These are phyloP conservation scores for Muntiacus reevesi DNA, from an alignment of 2,113 vertebrate species.

Conservation along the genomic window DNA sequence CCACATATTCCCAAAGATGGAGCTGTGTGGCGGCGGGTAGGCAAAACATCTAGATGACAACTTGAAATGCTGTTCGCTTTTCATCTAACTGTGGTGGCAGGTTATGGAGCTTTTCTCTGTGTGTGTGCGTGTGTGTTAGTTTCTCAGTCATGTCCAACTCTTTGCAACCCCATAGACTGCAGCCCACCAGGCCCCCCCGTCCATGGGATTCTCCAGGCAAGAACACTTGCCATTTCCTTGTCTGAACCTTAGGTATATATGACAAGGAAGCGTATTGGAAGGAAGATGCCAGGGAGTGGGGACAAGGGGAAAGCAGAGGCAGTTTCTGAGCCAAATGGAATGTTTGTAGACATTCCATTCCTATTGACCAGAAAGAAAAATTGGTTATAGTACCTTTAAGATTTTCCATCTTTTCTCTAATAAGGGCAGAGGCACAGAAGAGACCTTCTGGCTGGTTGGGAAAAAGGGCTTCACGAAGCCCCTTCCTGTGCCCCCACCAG, in stretches of 20 bases:
- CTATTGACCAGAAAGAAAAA: neutral
- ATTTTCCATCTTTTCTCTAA: constrained; percentile 48
- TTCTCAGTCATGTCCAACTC: neutral
- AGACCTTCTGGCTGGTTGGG: constrained; percentile 88
- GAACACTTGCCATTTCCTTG: neutral
- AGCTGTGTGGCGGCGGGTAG: neutral
- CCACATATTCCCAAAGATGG: neutral
- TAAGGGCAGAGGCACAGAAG: constrained; percentile 77
- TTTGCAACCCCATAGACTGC: neutral
- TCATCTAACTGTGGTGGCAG: neutral
- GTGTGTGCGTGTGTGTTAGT: neutral
- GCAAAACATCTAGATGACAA: constrained; percentile 20
- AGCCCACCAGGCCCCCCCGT: neutral
- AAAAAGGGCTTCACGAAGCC: constrained; percentile 87
- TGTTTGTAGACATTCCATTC: neutral
- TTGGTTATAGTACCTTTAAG: neutral
- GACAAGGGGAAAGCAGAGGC: neutral
- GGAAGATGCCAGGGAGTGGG: neutral
- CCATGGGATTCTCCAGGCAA: neutral
- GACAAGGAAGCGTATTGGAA: neutral
- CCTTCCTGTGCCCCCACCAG: constrained; percentile 81
- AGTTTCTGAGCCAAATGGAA: neutral
- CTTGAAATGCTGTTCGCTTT: constrained; percentile 19
- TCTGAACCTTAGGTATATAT: neutral
- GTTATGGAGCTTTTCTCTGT: neutral